Evolutionary conservation across 2,797 vertebrate genomes (phyloP), one percentile per base, ranked within the genome.

Genomic region (Aythya fuligula): DNA sequence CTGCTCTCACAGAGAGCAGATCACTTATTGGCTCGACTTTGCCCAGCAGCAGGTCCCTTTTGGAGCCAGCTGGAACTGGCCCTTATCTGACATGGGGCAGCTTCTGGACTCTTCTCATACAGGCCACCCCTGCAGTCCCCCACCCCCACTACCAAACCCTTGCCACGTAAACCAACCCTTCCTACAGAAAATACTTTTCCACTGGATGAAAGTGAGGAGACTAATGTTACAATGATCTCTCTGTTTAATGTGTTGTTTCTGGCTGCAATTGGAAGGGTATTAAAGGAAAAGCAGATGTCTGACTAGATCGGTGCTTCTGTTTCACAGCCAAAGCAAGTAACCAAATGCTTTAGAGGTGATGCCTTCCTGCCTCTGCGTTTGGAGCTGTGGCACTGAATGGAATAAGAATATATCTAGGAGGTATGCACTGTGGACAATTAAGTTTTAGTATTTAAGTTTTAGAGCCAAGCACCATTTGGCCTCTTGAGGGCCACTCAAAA

Each of bases 291-390:
- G 32, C 43, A 93, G 67, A 11, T 58, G 45, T 36, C 69, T 75
- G 41, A 66, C 49, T 32, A 86, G 61, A 54, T 73, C 13, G 25
- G 36, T 60, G 41, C 30, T 93, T 67, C 85, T 39, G 3, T 41
- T 90, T 88, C 83, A 90, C 66, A 86, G 61, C 25, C 65, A 84
- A 71, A 84, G 41, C 57, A 78, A 87, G 41, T 74, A 76, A 86
- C 18, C 20, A 38, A 81, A 53, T 9, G n/a, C 38, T 82, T 73
- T 34, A 81, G 73, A 34, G 86, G 86, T 56, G 66, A 39, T 82
- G 32, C 41, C 67, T 49, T 77, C 41, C 32, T 0, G 0, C 38
- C 8, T 67, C 85, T 87, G 41, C 54, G 81, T 89, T 75, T 81
- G 60, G 58, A 84, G 30, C 24, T 82, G 18, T 43, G 86, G 60